Evolutionary conservation across 2,888 invertebrate species (phyloP).

Genomic region (Caenorhabditis sp.): DNA sequence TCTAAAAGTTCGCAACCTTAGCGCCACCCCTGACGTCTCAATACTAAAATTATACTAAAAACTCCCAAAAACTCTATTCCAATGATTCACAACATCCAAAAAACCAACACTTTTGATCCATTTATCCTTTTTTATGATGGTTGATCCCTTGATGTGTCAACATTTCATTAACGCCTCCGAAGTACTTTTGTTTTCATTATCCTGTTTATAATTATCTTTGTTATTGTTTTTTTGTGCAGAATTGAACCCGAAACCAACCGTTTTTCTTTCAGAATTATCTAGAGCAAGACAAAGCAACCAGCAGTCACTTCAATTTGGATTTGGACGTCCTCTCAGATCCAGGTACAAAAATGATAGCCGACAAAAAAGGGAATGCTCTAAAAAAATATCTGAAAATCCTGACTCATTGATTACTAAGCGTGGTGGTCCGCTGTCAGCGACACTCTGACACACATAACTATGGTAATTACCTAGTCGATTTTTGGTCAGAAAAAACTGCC

Average conservation of each 20-base stretch:
- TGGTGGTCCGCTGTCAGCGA: slow-evolving; percentile 30
- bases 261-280: no score
- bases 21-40: no score
- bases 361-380: not conserved
- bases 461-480: slow-evolving; percentile 48
- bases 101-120: slow-evolving; percentile 6
- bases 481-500: slow-evolving; percentile 38
- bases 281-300: no score
- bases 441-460: slow-evolving; percentile 30
- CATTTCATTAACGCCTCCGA: slow-evolving; percentile 4
- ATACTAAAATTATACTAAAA: no score
- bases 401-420: slow-evolving; percentile 9
- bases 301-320: no score
- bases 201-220: not conserved
- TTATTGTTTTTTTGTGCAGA: not conserved
- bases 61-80: no score
- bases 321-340: not conserved
- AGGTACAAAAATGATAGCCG: not conserved
- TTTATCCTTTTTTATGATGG: slow-evolving; percentile 9
- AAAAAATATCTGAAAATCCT: slow-evolving; percentile 1
- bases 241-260: no score
- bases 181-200: slow-evolving; percentile 1
- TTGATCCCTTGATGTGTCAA: slow-evolving; percentile 17
- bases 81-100: no score
- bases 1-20: no score